Conservation (phyloP, 2,888 invertebrate species). For the Tribolium freemani region DNA sequence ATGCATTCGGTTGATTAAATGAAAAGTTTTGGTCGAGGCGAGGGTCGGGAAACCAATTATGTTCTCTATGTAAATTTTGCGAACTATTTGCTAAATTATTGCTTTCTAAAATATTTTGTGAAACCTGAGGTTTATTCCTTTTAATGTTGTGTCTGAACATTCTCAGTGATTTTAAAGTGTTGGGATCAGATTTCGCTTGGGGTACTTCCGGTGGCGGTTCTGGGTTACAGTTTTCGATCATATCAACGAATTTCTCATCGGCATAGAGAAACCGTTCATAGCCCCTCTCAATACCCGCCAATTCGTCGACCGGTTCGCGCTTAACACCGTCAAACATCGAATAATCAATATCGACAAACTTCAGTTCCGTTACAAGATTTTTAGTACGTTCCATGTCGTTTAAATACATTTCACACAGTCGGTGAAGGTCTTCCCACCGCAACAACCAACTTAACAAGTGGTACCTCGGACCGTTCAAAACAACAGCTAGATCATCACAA, state of each 20-base stretch:
- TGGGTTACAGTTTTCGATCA: slow-evolving; percentile 61
- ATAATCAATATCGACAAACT: slow-evolving; percentile 81
- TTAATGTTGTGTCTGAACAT: slow-evolving; percentile 69
- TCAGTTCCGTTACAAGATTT: slow-evolving; percentile 79
- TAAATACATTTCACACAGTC: slow-evolving; percentile 73
- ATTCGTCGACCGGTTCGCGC: slow-evolving; percentile 71
- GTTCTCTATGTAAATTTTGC: slow-evolving; percentile 3
- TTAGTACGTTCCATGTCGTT: slow-evolving; percentile 74
- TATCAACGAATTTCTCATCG: slow-evolving; percentile 51
- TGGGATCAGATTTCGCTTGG: slow-evolving; percentile 67
- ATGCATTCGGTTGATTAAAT: neutral
- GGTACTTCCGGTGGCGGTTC: slow-evolving; percentile 54
- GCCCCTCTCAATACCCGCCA: slow-evolving; percentile 62
- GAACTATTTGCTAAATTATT: slow-evolving; percentile 27
- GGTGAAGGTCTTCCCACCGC: slow-evolving; percentile 72
- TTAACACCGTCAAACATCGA: slow-evolving; percentile 72
- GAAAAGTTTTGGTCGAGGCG: neutral
- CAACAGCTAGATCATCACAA: slow-evolving; percentile 79
- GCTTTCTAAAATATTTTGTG: slow-evolving; percentile 37
- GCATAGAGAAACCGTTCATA: slow-evolving; percentile 61
- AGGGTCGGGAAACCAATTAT: neutral
- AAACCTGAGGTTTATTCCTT: slow-evolving; percentile 44
- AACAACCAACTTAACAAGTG: slow-evolving; percentile 81
- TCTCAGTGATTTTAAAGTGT: slow-evolving; percentile 70
- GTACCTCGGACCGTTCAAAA: slow-evolving; percentile 79